phyloP scores from a whole-genome alignment of 2,888 invertebrate species.

The Nymphalis urticae region DNA sequence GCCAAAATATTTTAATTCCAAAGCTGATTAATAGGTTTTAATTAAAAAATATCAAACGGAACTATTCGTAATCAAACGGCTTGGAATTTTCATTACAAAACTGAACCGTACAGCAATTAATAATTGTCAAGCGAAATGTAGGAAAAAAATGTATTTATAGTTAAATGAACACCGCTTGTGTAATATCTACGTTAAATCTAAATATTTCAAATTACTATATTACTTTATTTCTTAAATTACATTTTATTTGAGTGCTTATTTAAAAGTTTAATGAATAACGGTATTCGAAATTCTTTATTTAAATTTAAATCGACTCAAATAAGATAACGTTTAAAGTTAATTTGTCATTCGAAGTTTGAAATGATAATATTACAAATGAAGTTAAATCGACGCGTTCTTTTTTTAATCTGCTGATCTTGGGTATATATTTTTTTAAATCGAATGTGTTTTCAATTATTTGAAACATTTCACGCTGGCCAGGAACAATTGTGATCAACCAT shows the following conservation, averaged over 20 bases:
- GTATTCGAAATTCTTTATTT: conserved; percentile 1
- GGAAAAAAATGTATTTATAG: conserved; percentile 24
- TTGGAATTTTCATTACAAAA: conserved; percentile 29
- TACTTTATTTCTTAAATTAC: not conserved
- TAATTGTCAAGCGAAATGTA: conserved; percentile 35
- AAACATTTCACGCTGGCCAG: conserved; percentile 53
- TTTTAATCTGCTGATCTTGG: not conserved
- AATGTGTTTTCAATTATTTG: conserved; percentile 23
- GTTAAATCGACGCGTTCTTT: not conserved
- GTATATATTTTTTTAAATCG: not conserved
- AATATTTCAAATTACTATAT: conserved; percentile 8
- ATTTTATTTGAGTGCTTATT: not conserved
- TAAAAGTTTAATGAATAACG: conserved; percentile 13
- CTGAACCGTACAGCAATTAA: conserved; percentile 31
- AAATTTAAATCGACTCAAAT: conserved; percentile 3
- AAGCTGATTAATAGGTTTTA: conserved; percentile 28
- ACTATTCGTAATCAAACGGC: conserved; percentile 29
- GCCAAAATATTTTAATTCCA: conserved; percentile 29
- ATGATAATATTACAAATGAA: conserved; percentile 1
- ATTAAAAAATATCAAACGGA: conserved; percentile 28
- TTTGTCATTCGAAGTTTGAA: conserved; percentile 12
- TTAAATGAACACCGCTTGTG: conserved; percentile 13
- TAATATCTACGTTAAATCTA: conserved; percentile 19
- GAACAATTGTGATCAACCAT: conserved; percentile 56
- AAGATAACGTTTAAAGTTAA: conserved; percentile 9